Evolutionary conservation across 2,888 invertebrate species (phyloP).

Genomic region (Thumatha senex): DNA sequence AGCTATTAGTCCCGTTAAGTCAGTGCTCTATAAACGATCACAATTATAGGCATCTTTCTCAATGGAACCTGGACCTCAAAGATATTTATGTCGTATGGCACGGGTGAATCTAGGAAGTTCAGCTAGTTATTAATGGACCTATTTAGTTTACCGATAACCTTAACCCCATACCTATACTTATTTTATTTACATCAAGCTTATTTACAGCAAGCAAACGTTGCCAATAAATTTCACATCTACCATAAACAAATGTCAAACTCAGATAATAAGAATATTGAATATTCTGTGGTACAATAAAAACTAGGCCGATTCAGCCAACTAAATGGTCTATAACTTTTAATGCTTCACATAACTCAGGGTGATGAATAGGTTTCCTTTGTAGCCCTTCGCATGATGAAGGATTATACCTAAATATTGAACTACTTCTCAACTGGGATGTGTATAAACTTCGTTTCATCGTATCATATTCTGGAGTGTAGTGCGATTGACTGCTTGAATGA

Average conservation of each 20-base stretch:
- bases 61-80: no score
- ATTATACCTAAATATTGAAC: neutral
- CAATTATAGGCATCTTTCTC: no score
- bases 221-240: neutral
- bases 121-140: no score
- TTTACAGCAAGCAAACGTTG: neutral
- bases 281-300: slow-evolving; percentile 18
- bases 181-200: neutral
- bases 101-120: no score
- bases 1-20: no score
- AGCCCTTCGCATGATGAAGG: neutral
- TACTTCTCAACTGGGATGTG: no score
- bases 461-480: no score
- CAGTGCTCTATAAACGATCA: no score
- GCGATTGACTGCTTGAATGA: no score
- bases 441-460: no score
- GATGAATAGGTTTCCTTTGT: slow-evolving; percentile 3
- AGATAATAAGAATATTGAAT: slow-evolving; percentile 20
- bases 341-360: slow-evolving; percentile 11
- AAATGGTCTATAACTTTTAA: slow-evolving; percentile 7
- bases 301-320: neutral
- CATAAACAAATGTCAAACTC: slow-evolving; percentile 19
- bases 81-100: no score
- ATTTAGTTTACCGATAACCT: neutral
- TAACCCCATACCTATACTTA: no score